Conservation (phyloP, 2,888 invertebrate genomes). For the Nysson spinosus region DNA sequence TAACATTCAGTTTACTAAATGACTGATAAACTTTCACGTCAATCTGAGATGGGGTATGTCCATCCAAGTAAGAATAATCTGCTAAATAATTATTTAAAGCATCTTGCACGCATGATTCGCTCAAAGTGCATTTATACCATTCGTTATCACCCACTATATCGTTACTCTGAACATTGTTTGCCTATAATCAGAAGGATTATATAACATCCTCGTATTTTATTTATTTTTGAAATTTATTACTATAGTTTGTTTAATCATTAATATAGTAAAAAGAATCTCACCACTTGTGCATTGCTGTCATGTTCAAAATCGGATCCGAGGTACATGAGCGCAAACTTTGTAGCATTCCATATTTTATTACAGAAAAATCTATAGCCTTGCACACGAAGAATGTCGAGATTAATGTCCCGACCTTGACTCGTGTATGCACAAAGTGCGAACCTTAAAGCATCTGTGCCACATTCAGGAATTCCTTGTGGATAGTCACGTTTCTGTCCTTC, state of each 20-base stretch:
- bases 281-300: conserved; percentile 59
- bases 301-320: conserved; percentile 80
- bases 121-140: conserved; percentile 65
- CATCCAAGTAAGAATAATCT: conserved; percentile 76
- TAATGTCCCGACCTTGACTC: conserved; percentile 94
- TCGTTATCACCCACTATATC: conserved; percentile 53
- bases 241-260: background rate
- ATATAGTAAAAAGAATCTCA: conserved; percentile 11
- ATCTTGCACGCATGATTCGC: conserved; percentile 69
- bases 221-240: background rate
- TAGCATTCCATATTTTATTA: conserved; percentile 99
- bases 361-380: conserved; percentile 98
- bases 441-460: conserved; percentile 95
- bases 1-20: conserved; percentile 52
- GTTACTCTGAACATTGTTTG: conserved; percentile 16
- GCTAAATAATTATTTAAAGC: conserved; percentile 75
- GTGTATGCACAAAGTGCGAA: conserved; percentile 95
- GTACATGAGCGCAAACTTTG: conserved; percentile 92
- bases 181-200: conserved; percentile 13
- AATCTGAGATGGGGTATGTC: conserved; percentile 75
- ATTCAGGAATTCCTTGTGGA: conserved; percentile 96
- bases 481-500: conserved; percentile 79
- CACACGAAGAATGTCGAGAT: conserved; percentile 95
- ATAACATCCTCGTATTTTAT: too few species aligned
- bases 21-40: conserved; percentile 72